These are phyloP conservation scores for Rhinichthys klamathensis DNA, from an alignment of 2,113 vertebrate species.

Conservation along the genomic window DNA sequence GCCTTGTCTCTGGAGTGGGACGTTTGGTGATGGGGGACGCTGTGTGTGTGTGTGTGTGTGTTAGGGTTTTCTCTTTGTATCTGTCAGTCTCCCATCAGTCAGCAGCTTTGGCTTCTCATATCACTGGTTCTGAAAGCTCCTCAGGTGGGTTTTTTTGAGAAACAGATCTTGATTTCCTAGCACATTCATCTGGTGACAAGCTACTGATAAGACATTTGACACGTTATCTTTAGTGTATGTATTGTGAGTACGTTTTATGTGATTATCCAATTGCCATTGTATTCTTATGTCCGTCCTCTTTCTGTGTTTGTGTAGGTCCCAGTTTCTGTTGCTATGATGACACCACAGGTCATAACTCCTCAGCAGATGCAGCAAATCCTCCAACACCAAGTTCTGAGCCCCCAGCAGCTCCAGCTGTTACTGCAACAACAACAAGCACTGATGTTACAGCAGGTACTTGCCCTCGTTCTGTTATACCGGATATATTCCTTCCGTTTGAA, in stretches of 20 bases:
- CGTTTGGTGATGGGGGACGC: slow-evolving; percentile 28
- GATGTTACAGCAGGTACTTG: slow-evolving; percentile 96
- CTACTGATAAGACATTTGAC: background rate
- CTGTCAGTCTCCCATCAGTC: slow-evolving; percentile 29
- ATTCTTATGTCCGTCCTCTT: background rate
- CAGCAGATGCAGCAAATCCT: slow-evolving; percentile 99
- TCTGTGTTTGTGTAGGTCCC: slow-evolving; percentile 82
- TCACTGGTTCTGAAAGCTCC: slow-evolving; percentile 17
- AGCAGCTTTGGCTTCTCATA: background rate
- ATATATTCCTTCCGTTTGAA: background rate
- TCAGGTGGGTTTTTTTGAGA: slow-evolving; percentile 2
- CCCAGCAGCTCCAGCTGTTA: slow-evolving; percentile 98
- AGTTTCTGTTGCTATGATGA: slow-evolving; percentile 99
- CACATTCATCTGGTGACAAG: slow-evolving; percentile 1
- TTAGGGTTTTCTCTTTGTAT: background rate
- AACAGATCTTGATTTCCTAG: slow-evolving; percentile 14
- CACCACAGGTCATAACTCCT: slow-evolving; percentile 99
- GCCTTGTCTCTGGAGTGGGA: slow-evolving; percentile 49
- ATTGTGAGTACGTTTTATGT: background rate
- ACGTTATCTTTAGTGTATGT: slow-evolving; percentile 3
- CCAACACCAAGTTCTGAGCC: slow-evolving; percentile 99
- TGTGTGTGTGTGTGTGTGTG: slow-evolving; percentile 27
- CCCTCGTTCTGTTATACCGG: background rate
- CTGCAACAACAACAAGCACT: slow-evolving; percentile 99
- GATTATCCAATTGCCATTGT: background rate